These are phyloP conservation scores for Coregonus sp. DNA, from an alignment of 2,797 vertebrate genomes.

Conservation along the genomic window DNA sequence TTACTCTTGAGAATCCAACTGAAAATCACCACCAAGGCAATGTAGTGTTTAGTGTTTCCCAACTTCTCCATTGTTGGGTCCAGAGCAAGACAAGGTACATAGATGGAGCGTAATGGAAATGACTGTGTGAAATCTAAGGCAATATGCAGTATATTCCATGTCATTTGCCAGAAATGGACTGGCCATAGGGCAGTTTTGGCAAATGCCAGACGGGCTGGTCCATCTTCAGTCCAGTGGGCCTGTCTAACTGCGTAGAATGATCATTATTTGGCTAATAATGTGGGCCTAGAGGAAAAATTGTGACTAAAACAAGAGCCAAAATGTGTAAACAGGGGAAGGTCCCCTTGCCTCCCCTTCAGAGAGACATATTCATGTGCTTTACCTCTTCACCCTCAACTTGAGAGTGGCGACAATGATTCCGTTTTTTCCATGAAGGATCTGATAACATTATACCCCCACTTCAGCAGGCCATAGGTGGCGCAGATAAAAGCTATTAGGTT, in stretches of 20 bases:
- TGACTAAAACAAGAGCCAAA: not conserved
- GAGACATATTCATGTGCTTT: too few species aligned
- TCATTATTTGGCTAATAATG: too few species aligned
- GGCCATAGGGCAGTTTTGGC: too few species aligned
- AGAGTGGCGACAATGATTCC: not conserved
- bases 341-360: not conserved
- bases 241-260: too few species aligned
- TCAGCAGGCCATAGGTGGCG: not conserved
- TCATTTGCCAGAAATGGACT: too few species aligned
- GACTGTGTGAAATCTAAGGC: too few species aligned
- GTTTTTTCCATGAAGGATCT: not conserved
- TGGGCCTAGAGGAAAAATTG: not conserved
- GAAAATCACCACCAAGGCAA: slow-evolving; percentile 23
- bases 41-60: not conserved
- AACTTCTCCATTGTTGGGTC: slow-evolving; percentile 16
- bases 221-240: too few species aligned
- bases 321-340: not conserved
- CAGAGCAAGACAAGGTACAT: not conserved
- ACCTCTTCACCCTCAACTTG: too few species aligned
- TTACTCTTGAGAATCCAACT: slow-evolving; percentile 5
- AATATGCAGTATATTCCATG: too few species aligned
- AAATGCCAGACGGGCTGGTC: too few species aligned
- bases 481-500: slow-evolving; percentile 10
- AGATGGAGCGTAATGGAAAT: too few species aligned
- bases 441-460: not conserved